Conservation (phyloP, 1,140 invertebrate genomes). For the Solenopsis fugax region DNA sequence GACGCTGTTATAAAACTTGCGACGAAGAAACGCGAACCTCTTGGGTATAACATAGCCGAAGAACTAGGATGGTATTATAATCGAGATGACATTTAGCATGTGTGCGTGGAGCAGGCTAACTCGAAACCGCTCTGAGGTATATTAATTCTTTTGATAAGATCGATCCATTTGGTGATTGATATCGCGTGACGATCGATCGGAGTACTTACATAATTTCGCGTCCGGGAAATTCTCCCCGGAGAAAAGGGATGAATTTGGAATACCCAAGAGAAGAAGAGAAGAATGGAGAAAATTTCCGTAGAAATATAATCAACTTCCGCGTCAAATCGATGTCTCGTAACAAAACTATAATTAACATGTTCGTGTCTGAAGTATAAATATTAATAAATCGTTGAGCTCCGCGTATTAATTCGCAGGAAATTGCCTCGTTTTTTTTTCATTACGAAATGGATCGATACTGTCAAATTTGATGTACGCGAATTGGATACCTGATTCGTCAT, state of each 20-base stretch:
- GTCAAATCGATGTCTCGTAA: neutral
- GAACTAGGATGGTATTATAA: slow-evolving; percentile 53
- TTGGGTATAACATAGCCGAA: slow-evolving; percentile 62
- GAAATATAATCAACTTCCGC: slow-evolving; percentile 21
- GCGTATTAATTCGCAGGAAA: neutral
- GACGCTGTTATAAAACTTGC: slow-evolving; percentile 13
- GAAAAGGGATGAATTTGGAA: slow-evolving; percentile 55
- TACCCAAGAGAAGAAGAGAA: slow-evolving; percentile 56
- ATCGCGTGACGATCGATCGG: slow-evolving; percentile 77
- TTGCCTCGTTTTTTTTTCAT: neutral
- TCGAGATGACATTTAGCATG: slow-evolving; percentile 40
- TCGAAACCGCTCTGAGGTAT: slow-evolving; percentile 35
- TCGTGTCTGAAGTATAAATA: neutral
- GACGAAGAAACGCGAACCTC: slow-evolving; percentile 75
- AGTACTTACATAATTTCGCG: slow-evolving; percentile 69
- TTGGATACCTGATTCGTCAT: slow-evolving; percentile 78
- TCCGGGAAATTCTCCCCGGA: slow-evolving; percentile 72
- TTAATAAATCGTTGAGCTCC: neutral
- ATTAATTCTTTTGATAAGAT: slow-evolving; percentile 70
- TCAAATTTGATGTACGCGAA: neutral
- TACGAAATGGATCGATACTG: slow-evolving; percentile 11
- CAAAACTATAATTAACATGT: neutral
- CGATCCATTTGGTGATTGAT: slow-evolving; percentile 81
- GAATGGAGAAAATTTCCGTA: slow-evolving; percentile 1
- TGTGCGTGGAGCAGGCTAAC: neutral